Base-by-base conservation (phyloP, 1,140 invertebrate species). In the Cecropterus lyciades region DNA sequence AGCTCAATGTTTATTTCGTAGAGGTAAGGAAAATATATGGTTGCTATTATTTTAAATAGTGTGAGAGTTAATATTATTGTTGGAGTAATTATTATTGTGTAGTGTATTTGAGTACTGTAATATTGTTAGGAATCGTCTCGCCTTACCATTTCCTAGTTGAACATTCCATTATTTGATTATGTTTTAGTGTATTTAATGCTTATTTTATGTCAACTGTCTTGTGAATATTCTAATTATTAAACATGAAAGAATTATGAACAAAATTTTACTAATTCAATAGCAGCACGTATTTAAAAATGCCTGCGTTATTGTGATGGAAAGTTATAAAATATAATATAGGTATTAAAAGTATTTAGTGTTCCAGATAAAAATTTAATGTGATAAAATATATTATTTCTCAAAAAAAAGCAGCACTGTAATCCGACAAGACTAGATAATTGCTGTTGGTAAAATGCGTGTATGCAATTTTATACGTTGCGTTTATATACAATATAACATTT, bases 1-100 rank as follows among this genome's bases (percentile, higher is more conserved):
- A 87, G 82, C 84, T 88, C 85, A 88, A 87, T 74, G 68, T 65
- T 85, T 80, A 75, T 75, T 69, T 69, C 56, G 43, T 79, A 79
- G 67, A 48, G 45, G 40, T 80, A 79, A 81, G 77, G 20, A 45
- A 62, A 67, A 65, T 77, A 72, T 72, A 70, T 69, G 74, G 74
- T 77, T 75, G 80, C 71, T 79, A 81, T 77, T 79, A 72, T 76
- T 75, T 70, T 73, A 75, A 57, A 67, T 73, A 79, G 59, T 70
- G 24, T 69, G 72, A 70, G 55, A 71, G 66, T 43, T 72, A 62
- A 78, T 74, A 72, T 65, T 70, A 63, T 59, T 43, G 55, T 67
- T 53, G 53, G 56, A 37, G 24, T 60, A 48, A 48, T 71, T 69
- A n/a, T n/a, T n/a, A n/a, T 69, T 70, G 60, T 73, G 37, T 69